These are phyloP conservation scores for Hapalemur alaotrensis DNA, from an alignment of 2,797 vertebrate genomes.

Conservation along the genomic window DNA sequence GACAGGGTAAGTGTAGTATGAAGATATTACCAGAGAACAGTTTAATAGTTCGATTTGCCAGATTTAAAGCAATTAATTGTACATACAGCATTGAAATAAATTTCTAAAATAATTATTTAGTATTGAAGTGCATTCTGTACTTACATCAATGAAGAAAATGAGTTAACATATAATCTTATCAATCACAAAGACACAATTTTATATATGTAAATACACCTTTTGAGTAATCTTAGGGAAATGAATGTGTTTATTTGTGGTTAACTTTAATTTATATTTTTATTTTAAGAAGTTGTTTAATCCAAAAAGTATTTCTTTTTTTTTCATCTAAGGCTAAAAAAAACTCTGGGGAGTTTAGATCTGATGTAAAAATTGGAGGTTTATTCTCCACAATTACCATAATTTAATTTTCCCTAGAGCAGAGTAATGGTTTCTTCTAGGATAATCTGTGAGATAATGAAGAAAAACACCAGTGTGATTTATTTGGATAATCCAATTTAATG, in stretches of 20 bases:
- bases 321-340: background rate
- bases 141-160: background rate
- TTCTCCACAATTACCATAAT: slow-evolving; percentile 23
- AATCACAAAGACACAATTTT: background rate
- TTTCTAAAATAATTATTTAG: background rate
- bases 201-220: background rate
- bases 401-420: slow-evolving; percentile 40
- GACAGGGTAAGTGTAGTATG: background rate
- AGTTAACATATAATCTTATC: background rate
- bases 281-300: slow-evolving; percentile 22
- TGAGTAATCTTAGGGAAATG: background rate
- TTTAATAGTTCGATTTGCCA: background rate
- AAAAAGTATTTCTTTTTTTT: background rate
- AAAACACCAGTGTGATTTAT: slow-evolving; percentile 20
- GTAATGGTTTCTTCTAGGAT: slow-evolving; percentile 10
- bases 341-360: background rate
- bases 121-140: background rate
- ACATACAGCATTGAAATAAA: background rate
- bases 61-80: slow-evolving; percentile 17
- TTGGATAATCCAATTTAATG: slow-evolving; percentile 11
- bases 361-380: slow-evolving; percentile 24
- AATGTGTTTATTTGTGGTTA: slow-evolving; percentile 1
- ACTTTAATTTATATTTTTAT: slow-evolving; percentile 14
- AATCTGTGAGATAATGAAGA: slow-evolving; percentile 31
- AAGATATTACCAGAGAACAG: background rate